phyloP scores from a whole-genome alignment of 2,113 vertebrate genomes.

The Pristiophorus japonicus region DNA sequence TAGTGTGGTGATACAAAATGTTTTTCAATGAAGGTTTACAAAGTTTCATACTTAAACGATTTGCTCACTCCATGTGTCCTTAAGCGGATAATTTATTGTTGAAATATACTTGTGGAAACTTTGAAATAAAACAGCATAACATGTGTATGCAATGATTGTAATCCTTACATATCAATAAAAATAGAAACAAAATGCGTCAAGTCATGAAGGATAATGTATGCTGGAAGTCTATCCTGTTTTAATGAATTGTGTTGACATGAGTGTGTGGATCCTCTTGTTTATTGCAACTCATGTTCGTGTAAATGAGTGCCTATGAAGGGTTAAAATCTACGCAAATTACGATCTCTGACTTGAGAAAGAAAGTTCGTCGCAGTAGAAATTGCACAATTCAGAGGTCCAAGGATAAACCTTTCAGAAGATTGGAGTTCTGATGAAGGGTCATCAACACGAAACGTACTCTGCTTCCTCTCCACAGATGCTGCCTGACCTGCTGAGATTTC shows the following conservation, averaged over 20 bases:
- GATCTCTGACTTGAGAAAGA: neutral
- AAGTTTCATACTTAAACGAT: conserved; percentile 27
- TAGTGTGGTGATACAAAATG: neutral
- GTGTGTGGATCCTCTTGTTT: neutral
- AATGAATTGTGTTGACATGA: neutral
- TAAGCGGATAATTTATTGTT: conserved; percentile 5
- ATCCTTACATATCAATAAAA: conserved; percentile 28
- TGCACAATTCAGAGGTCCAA: neutral
- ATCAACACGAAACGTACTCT: too few relatives aligned
- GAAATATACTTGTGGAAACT: conserved; percentile 31
- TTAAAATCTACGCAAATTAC: neutral
- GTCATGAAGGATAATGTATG: neutral
- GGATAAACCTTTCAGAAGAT: neutral
- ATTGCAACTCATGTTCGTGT: neutral
- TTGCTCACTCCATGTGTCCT: conserved; percentile 28
- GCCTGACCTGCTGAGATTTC: too few relatives aligned
- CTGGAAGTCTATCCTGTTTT: neutral
- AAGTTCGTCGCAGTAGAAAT: neutral
- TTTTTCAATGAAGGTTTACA: conserved; percentile 36
- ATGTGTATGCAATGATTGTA: conserved; percentile 16
- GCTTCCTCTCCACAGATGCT: too few relatives aligned
- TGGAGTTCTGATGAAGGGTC: too few relatives aligned
- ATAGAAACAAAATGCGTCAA: neutral
- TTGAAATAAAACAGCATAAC: conserved; percentile 29
- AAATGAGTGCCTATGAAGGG: neutral